Conservation (phyloP, 2,113 vertebrate genomes). For the Pseudopipra pipra region DNA sequence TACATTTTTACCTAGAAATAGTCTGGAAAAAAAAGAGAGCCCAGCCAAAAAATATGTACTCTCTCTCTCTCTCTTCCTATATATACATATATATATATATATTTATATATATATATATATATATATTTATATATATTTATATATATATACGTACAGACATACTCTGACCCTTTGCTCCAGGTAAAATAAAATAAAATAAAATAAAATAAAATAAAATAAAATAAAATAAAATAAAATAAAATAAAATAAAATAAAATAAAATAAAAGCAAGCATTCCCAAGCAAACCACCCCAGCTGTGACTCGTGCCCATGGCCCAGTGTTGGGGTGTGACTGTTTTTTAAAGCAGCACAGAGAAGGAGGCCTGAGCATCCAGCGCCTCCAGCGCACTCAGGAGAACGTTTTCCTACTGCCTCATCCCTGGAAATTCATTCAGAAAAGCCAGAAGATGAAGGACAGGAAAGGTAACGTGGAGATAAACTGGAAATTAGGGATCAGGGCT, state of each 20-base stretch:
- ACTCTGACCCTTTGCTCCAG: background rate
- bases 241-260: no score
- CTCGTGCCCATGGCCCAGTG: background rate
- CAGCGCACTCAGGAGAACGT: background rate
- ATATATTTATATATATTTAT: no score
- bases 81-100: no score
- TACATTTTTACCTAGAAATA: background rate
- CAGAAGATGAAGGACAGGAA: background rate
- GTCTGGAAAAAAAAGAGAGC: background rate
- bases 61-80: no score
- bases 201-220: no score
- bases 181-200: background rate
- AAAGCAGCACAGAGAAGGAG: background rate
- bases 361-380: background rate
- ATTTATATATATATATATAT: no score
- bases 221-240: background rate
- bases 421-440: background rate
- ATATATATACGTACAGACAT: background rate
- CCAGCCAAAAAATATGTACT: background rate
- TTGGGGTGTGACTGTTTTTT: background rate
- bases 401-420: accelerated
- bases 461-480: background rate
- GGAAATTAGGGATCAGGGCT: background rate
- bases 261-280: background rate
- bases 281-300: background rate